Evolutionary conservation across 2,797 vertebrate species (phyloP), one percentile per base, ranked within the genome.

Genomic region (Xenentodon cancila): DNA sequence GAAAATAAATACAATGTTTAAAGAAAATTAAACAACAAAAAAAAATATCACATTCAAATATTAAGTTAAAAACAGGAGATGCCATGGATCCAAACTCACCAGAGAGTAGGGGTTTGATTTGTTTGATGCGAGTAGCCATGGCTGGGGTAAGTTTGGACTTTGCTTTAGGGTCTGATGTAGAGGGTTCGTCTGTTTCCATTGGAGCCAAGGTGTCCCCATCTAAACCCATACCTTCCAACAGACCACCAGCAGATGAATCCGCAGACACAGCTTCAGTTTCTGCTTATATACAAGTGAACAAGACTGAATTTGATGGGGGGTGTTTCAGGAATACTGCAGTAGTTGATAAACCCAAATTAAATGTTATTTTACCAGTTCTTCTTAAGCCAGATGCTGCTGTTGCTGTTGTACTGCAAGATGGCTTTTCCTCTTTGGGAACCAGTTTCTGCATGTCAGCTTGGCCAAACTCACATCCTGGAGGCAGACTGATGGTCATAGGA

Each of bases 111-210:
- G 97, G 97, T 71, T 99, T 99, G 73, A 98, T 99, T 85, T 99
- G 97, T 75, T 99, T 99, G 75, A 99, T 99, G 69, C 96, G 94
- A 2, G 97, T 97, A n/a, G 97, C 97, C 97, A 99, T 99, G 44
- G 97, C 97, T 11, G 97, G 96, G 12, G 95, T 98, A 54, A 99
- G 96, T 90, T 98, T 98, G 72, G 96, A 97, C 84, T 98, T 98
- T 68, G 94, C 90, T 65, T 98, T 99, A 5, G 95, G 91, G 76
- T 97, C 97, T 11, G 94, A 80, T 55, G 93, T 59, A 59, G 94
- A 93, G 69, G 97, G 96, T 89, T 99, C 97, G 12, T 99, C 97
- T 0, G 97, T 99, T 89, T 99, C 97, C 97, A 99, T 98, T 32
- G 97, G 97, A 76, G 97, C 96, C 77, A 98, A 76, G 0, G 96